These are phyloP conservation scores for Melanocharis versteri DNA, from an alignment of 2,113 vertebrate genomes.

Conservation along the genomic window DNA sequence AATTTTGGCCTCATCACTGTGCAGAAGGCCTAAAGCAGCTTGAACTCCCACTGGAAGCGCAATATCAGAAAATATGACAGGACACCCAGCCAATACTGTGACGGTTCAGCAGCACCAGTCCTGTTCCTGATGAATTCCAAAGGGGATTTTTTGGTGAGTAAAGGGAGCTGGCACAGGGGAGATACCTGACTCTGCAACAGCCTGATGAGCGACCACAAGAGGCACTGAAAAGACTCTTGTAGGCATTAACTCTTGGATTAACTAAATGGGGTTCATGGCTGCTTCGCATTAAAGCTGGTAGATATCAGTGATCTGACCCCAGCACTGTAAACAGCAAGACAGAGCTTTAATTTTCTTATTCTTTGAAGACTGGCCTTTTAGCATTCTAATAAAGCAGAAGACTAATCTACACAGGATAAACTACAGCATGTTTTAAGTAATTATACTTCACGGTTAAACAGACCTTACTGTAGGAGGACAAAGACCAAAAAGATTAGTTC, in stretches of 20 bases:
- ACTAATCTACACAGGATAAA: constrained; percentile 26
- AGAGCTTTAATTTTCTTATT: constrained; percentile 33
- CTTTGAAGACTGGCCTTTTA: constrained; percentile 45
- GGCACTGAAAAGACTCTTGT: background rate
- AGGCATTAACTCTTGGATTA: background rate
- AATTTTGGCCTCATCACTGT: background rate
- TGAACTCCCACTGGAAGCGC: background rate
- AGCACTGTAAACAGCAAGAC: constrained; percentile 21
- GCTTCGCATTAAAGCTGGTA: background rate
- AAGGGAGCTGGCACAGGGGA: background rate
- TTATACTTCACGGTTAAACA: constrained; percentile 25
- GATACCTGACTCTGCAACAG: background rate
- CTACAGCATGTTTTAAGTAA: constrained; percentile 32
- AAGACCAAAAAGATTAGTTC: constrained; percentile 39
- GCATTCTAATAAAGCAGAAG: constrained; percentile 1
- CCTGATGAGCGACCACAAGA: background rate
- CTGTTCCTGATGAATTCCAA: background rate
- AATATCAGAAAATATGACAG: background rate
- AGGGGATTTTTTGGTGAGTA: background rate
- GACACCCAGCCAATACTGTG: accelerated
- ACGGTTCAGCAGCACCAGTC: background rate
- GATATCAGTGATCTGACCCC: constrained; percentile 1
- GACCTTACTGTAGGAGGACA: constrained; percentile 6
- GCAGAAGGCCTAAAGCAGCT: background rate
- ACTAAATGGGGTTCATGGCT: background rate